These are phyloP conservation scores for Lithodes maja DNA, from an alignment of 2,888 invertebrate species.

Conservation along the genomic window DNA sequence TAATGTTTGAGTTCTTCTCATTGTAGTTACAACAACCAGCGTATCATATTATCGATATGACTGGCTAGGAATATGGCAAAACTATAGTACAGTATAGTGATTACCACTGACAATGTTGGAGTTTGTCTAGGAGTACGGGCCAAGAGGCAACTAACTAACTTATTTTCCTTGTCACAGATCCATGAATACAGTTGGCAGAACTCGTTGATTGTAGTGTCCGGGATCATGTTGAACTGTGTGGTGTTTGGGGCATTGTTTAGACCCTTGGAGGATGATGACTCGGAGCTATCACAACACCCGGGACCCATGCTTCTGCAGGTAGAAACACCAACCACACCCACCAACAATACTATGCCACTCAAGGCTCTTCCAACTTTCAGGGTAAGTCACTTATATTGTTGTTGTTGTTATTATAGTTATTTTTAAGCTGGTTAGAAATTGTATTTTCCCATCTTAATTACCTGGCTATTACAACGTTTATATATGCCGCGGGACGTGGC, in stretches of 20 bases:
- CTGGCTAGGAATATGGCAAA: too few species aligned
- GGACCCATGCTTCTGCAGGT: background rate
- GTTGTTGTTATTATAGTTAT: too few species aligned
- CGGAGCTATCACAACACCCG: constrained; percentile 79
- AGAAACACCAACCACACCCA: background rate
- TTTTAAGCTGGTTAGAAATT: too few species aligned
- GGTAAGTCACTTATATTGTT: constrained; percentile 3
- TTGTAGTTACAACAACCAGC: too few species aligned
- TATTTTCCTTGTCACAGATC: constrained; percentile 75
- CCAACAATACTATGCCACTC: background rate
- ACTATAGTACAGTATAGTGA: too few species aligned
- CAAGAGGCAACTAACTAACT: background rate
- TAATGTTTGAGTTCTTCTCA: too few species aligned
- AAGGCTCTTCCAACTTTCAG: constrained; percentile 31
- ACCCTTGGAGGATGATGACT: constrained; percentile 79
- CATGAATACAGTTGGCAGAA: constrained; percentile 88
- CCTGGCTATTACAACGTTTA: too few species aligned
- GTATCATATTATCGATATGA: too few species aligned
- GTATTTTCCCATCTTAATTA: too few species aligned
- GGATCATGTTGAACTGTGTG: constrained; percentile 88
- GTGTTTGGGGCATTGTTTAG: constrained; percentile 93
- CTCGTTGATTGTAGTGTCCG: constrained; percentile 89
- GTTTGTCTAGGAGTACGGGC: background rate
- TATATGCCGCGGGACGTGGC: too few species aligned
- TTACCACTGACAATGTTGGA: too few species aligned